Base-by-base conservation (phyloP, 2,797 vertebrate species). In the Chelonia mydas region DNA sequence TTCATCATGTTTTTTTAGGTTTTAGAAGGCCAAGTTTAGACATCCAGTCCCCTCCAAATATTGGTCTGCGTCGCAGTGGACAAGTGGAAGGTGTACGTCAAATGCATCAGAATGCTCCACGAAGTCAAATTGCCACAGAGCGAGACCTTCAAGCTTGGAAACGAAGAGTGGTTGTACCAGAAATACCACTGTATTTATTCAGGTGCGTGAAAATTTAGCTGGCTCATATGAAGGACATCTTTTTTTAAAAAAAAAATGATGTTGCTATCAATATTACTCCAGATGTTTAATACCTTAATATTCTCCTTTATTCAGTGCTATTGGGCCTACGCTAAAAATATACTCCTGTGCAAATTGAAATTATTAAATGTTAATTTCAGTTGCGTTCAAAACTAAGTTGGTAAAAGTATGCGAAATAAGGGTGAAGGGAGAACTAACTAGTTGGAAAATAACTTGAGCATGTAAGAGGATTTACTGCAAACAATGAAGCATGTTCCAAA, bases 21-120 rank as follows among this genome's bases (percentile, higher is more conserved):
- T 99, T 99, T 59, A 98, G 99, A 92, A 99, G 99, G 68, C 98
- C 99, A 27, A 99, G 99, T 49, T 98, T 98, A 28, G 99, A 99
- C 33, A 98, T 99, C 86, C 99, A 99, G 95, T 99, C 99, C 3
- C 98, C 99, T 3, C 99, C 99, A 50, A 99, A 99, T 80, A 99
- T 99, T 59, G 99, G 99, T 12, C 98, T 99, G 81, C 98, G 99
- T 11, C 99, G 99, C 53, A 99, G 99, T 5, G 99, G 99, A 19
- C 99, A 99, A 97, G 99, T 99, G 92, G 99, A 99, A 97, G 99
- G 99, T 0, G 99, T 99, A 31, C 98, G 99, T 33, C 99, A 99
- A 95, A 99, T 99, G 99, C 99, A 99, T 96, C 99, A 99, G 95
- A 99, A 99, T 12, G 99, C 99, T 15, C 99, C 99, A 1, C 99